phyloP scores from a whole-genome alignment of 2,888 invertebrate genomes.

The Acanthopleura granulata region DNA sequence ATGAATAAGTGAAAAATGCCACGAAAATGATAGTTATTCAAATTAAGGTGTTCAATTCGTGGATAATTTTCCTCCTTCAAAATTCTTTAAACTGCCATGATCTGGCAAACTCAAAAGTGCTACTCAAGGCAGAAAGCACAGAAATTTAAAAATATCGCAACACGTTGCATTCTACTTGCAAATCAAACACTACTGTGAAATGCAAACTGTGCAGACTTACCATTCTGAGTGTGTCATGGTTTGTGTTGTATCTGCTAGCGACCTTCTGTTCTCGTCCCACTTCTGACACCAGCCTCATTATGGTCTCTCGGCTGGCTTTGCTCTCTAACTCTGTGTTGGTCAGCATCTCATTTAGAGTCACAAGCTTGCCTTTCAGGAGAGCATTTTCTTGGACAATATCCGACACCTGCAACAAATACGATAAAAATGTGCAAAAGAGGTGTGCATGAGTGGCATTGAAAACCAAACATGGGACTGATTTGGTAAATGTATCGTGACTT shows the following conservation, averaged over 20 bases:
- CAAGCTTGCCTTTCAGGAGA: conserved; percentile 64
- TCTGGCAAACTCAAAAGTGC: too few species aligned
- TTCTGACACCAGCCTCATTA: conserved; percentile 66
- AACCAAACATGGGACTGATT: neutral
- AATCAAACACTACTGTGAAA: too few species aligned
- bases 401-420: conserved; percentile 45
- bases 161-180: too few species aligned
- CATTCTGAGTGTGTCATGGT: conserved; percentile 58
- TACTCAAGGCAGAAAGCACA: too few species aligned
- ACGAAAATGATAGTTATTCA: too few species aligned
- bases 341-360: conserved; percentile 62
- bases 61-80: too few species aligned
- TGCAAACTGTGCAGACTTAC: conserved; percentile 46
- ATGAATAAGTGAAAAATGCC: too few species aligned
- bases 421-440: neutral
- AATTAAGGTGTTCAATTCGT: too few species aligned
- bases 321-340: conserved; percentile 64
- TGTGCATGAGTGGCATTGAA: neutral
- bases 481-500: neutral
- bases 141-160: too few species aligned
- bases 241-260: conserved; percentile 50
- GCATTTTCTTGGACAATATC: conserved; percentile 65
- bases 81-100: too few species aligned
- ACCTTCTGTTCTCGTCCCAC: conserved; percentile 61
- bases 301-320: conserved; percentile 69